Base-by-base conservation (phyloP, 2,888 invertebrate genomes). In the Sipunculus nudus region DNA sequence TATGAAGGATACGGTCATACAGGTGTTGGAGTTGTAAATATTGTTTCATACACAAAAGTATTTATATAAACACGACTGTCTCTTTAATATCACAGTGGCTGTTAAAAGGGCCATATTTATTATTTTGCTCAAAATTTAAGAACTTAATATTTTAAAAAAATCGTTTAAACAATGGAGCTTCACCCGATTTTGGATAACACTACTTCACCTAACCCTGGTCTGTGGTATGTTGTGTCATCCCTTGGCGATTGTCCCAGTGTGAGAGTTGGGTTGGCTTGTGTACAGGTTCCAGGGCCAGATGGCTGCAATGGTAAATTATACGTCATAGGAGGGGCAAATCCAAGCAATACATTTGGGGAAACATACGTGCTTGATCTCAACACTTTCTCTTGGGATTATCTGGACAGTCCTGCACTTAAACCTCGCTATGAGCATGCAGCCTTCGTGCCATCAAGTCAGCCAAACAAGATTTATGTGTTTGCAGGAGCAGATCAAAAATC, bases 241-340 rank as follows among this genome's bases (percentile, higher is more conserved):
- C 28, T 72, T n/a, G 82, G 81, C 0, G 80, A 82, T 28, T 71
- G 70, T 49, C 83, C 83, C 1, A 74, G 75, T 28, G 73, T 81
- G 70, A 63, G 83, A 29, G 83, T 83, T 0, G 83, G 83, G 1
- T 80, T 81, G 68, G 77, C 81, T 0, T 76, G 76, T 54, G 71
- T 75, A 1, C 77, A 71, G 59, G 57, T 79, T 6, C 73, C 74
- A 16, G 74, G 73, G 13, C 56, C 66, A 48, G 65, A 68, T 6
- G 65, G 59, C 16, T 41, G 57, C 23, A 57, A 54, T 29, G 75
- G 76, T 50, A 75, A 75, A 47, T 68, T 84, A 1, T 78, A 77
- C 56, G 63, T 83, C n/a, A 78, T 84, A 13, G 84, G 83, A 13
- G 84, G 84, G 3, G 84, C 83, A 8, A 82, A 82, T 67, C 83